Base-by-base conservation (phyloP, 2,797 vertebrate species). In the Alauda arvensis region DNA sequence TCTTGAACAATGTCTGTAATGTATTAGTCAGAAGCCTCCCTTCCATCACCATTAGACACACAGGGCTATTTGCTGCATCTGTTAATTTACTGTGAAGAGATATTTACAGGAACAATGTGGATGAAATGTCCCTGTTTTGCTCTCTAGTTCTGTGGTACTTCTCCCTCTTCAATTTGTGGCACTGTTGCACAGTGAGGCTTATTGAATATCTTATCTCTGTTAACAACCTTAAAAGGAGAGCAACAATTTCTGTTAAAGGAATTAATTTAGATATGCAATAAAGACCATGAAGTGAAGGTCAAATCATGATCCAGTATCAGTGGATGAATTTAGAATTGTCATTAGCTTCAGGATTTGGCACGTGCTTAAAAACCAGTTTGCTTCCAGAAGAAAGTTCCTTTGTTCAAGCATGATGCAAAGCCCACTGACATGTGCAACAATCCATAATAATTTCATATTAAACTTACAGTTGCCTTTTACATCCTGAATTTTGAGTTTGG, bases 11-110 rank as follows among this genome's bases (percentile, higher is more conserved):
- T 77, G 67, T 80, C 66, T 92, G 80, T 51, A 45, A 68, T 77
- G 60, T 69, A 59, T 93, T 93, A 90, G 69, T 85, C 87, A 90
- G 70, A 87, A 94, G 70, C 53, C 14, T 62, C 63, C 80, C 81
- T 92, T 90, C 92, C 85, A 53, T 94, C 89, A 85, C 67, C 85
- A 92, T 95, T 94, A 91, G 89, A 74, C 83, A 93, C 79, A 89
- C 79, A 56, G 14, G 63, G 70, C 85, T 94, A n/a, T 93, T 94
- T 93, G 84, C 76, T 71, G 71, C 85, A 92, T 89, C 72, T 93
- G 4, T 80, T 95, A 91, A 94, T 93, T 90, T 81, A 77, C 88
- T 78, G 80, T 93, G 88, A 93, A 94, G 90, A 89, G 83, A 92
- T 80, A 63, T 67, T 89, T 89, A 62, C 45, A 65, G 76, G 71